A percentile compares a stretch with the other conserved stretches of the same genome.
phyloP scores from a whole-genome alignment of 2,797 vertebrate species.

The Smutsia gigantea region DNA sequence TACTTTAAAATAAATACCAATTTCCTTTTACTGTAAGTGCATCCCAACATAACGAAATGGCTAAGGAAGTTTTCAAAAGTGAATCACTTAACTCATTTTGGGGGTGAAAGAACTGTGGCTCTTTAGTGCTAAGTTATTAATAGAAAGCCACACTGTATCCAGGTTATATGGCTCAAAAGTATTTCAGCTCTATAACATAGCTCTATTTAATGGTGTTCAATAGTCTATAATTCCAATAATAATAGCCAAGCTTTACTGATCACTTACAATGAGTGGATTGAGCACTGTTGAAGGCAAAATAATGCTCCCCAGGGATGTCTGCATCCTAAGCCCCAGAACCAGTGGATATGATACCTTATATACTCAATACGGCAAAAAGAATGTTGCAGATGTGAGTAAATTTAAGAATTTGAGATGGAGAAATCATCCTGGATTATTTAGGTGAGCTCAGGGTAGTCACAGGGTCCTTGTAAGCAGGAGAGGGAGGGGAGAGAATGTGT shows the following conservation, averaged over 20 bases:
- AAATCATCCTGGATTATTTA: neutral
- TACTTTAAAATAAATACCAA: slow-evolving; percentile 9
- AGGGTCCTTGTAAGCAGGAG: neutral
- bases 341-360: neutral
- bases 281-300: neutral
- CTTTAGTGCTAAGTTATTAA: neutral
- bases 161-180: neutral
- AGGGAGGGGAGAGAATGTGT: neutral
- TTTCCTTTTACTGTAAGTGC: neutral
- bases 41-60: neutral
- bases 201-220: neutral
- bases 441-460: neutral
- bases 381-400: neutral
- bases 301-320: neutral
- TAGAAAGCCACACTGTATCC: neutral
- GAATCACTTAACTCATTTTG: neutral
- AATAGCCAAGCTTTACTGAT: neutral
- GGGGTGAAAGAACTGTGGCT: neutral
- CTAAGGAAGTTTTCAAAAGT: slow-evolving; percentile 11
- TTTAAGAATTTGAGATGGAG: neutral
- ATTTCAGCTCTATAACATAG: neutral
- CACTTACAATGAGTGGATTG: neutral
- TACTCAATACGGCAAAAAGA: neutral
- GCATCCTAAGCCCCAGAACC: neutral
- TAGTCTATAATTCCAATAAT: neutral